Conservation (phyloP, 2,888 invertebrate genomes). For the Calameuta pallipes region DNA sequence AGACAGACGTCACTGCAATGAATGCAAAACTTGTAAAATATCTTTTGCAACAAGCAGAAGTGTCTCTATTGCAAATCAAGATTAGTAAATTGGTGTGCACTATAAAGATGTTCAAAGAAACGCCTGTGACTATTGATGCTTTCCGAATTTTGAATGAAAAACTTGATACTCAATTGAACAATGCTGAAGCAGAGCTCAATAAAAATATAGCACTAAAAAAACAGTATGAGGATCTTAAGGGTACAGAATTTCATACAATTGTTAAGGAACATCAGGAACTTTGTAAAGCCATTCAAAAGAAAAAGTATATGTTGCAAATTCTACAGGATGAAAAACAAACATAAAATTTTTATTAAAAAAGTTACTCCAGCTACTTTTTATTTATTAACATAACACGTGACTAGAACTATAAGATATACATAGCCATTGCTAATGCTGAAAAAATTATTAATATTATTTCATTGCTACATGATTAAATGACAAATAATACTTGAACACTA, state of each 20-base stretch:
- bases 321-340: background rate
- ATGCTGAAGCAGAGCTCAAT: conserved; percentile 58
- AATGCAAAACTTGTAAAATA: conserved; percentile 54
- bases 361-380: too few species aligned
- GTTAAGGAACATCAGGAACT: conserved; percentile 63
- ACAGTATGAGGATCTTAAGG: conserved; percentile 62
- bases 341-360: background rate
- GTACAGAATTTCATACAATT: conserved; percentile 65
- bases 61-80: conserved; percentile 57
- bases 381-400: too few species aligned
- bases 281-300: conserved; percentile 61
- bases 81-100: conserved; percentile 59
- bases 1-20: conserved; percentile 50
- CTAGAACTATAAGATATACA: too few species aligned
- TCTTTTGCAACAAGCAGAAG: conserved; percentile 47
- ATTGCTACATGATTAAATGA: too few species aligned
- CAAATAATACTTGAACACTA: too few species aligned
- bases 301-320: conserved; percentile 52
- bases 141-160: conserved; percentile 60
- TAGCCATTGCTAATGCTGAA: too few species aligned
- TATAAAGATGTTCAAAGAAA: conserved; percentile 66
- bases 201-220: conserved; percentile 58
- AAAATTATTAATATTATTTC: too few species aligned
- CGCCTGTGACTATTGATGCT: conserved; percentile 61
- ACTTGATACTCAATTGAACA: conserved; percentile 60